phyloP scores from a whole-genome alignment of 2,888 invertebrate species.

The Chymomyza caudatula region DNA sequence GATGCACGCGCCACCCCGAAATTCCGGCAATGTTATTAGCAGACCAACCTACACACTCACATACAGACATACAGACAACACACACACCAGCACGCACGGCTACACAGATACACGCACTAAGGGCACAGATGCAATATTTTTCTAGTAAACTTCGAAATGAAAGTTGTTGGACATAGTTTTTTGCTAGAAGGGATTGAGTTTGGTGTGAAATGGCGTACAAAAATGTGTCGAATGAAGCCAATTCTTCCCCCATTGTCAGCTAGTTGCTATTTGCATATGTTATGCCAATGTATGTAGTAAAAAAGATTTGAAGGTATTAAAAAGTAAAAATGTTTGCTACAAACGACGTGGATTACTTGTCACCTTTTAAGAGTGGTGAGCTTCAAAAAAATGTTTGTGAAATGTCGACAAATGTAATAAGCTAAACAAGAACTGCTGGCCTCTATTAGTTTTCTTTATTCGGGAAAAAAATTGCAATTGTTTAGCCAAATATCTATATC shows the following conservation, averaged over 20 bases:
- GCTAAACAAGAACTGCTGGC: too few relatives aligned
- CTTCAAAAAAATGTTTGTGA: too few relatives aligned
- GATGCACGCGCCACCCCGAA: slow-evolving; percentile 28
- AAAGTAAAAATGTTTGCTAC: too few relatives aligned
- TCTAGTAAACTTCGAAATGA: slow-evolving; percentile 12
- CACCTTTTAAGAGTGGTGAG: too few relatives aligned
- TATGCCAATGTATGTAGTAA: too few relatives aligned
- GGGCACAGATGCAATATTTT: slow-evolving; percentile 18
- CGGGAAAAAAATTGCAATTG: neutral
- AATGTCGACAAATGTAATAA: too few relatives aligned
- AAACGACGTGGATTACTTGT: too few relatives aligned
- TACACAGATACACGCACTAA: neutral
- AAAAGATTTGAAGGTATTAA: neutral
- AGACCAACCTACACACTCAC: slow-evolving; percentile 8
- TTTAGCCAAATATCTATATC: too few relatives aligned
- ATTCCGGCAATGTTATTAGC: slow-evolving; percentile 58
- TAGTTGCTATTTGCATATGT: neutral
- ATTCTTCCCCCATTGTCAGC: neutral
- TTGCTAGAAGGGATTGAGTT: neutral
- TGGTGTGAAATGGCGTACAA: neutral
- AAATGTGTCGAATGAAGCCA: neutral
- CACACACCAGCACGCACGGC: neutral
- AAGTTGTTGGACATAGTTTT: slow-evolving; percentile 11
- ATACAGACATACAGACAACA: neutral
- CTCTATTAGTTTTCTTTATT: neutral